phyloP scores from a whole-genome alignment of 2,113 vertebrate genomes.

The Bungarus multicinctus region DNA sequence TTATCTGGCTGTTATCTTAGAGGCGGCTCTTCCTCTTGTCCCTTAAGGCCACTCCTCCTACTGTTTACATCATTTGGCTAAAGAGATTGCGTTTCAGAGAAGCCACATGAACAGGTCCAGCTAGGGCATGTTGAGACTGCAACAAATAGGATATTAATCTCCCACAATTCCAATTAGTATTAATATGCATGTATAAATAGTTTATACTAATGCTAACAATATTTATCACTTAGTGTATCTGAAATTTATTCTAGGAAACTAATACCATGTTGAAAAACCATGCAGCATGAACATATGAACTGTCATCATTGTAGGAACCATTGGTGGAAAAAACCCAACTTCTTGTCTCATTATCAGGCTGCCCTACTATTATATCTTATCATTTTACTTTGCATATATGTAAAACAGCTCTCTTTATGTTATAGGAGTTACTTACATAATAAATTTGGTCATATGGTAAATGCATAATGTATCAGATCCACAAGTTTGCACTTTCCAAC shows the following conservation, averaged over 20 bases:
- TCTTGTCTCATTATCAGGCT: not conserved
- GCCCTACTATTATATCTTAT: not conserved
- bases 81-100: slow-evolving; percentile 29
- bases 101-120: slow-evolving; percentile 46
- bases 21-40: not conserved
- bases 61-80: not conserved
- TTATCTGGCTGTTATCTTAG: not conserved
- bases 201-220: not conserved
- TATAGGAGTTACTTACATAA: slow-evolving; percentile 58
- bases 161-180: slow-evolving; percentile 44
- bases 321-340: slow-evolving; percentile 41
- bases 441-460: slow-evolving; percentile 58
- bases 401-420: slow-evolving; percentile 51
- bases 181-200: not conserved
- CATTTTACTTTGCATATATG: slow-evolving; percentile 56
- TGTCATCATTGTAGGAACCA: slow-evolving; percentile 40
- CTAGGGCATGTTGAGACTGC: slow-evolving; percentile 27
- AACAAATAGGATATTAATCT: slow-evolving; percentile 38
- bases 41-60: not conserved
- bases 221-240: slow-evolving; percentile 12
- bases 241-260: slow-evolving; percentile 55
- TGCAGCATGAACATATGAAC: slow-evolving; percentile 26
- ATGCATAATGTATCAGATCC: slow-evolving; percentile 60
- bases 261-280: slow-evolving; percentile 42
- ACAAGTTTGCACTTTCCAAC: slow-evolving; percentile 65